Conservation (phyloP, 1,140 invertebrate genomes). For the Halesus radiatus region DNA sequence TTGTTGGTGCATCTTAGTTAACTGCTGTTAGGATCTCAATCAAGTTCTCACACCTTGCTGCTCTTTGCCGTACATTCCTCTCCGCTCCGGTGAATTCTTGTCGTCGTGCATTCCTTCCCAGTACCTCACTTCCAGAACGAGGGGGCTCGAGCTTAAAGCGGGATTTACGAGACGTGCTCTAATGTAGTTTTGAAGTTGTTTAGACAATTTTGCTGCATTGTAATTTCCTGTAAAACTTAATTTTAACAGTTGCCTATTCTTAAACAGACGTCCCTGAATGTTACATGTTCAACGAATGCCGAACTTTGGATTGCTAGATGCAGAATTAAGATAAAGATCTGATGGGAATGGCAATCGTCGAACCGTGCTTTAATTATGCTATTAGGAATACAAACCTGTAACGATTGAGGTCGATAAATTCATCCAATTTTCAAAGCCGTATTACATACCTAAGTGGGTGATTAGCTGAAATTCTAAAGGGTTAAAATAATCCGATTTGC, state of each 20-base stretch:
- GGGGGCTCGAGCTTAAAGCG: slow-evolving; percentile 25
- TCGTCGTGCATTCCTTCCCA: background rate
- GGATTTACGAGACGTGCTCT: slow-evolving; percentile 53
- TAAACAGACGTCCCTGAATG: slow-evolving; percentile 13
- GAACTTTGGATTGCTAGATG: background rate
- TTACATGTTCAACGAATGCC: slow-evolving; percentile 15
- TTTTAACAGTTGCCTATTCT: slow-evolving; percentile 32
- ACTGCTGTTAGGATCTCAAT: slow-evolving; percentile 3
- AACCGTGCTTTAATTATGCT: background rate
- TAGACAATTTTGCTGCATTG: slow-evolving; percentile 40
- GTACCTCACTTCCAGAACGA: slow-evolving; percentile 23
- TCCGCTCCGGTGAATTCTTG: background rate
- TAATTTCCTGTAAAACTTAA: slow-evolving; percentile 43
- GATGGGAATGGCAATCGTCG: background rate
- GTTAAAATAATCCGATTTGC: slow-evolving; percentile 1
- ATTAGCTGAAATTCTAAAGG: slow-evolving; percentile 3
- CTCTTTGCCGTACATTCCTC: background rate
- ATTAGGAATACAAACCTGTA: too few relatives aligned
- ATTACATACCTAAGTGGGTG: background rate
- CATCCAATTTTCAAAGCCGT: background rate
- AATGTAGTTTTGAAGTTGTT: slow-evolving; percentile 56
- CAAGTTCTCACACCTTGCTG: slow-evolving; percentile 22
- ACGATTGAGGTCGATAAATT: background rate
- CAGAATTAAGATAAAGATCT: background rate
- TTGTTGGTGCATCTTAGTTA: background rate